Conservation (phyloP, 2,888 invertebrate species). For the Coenonympha glycerion region DNA sequence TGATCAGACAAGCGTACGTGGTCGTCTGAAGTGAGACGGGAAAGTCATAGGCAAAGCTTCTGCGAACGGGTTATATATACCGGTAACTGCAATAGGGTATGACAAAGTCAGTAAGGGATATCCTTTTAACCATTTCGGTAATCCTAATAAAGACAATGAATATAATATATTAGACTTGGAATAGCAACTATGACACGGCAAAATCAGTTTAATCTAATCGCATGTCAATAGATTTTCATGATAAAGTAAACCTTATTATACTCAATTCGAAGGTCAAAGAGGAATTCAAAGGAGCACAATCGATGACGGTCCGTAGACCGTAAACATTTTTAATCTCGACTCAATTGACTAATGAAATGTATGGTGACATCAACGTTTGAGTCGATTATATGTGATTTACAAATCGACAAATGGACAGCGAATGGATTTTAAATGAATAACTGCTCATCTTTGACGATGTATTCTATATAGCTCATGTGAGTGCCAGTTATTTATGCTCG, state of each 20-base stretch:
- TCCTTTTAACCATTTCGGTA: too few relatives aligned
- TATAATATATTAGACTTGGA: too few relatives aligned
- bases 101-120: too few relatives aligned
- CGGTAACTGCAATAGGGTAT: too few relatives aligned
- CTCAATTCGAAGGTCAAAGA: constrained; percentile 6
- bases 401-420: neutral
- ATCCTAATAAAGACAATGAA: too few relatives aligned
- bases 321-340: constrained; percentile 21
- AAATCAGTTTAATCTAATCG: neutral
- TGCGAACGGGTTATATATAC: too few relatives aligned
- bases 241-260: neutral
- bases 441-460: neutral
- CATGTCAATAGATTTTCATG: neutral
- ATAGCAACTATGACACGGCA: too few relatives aligned
- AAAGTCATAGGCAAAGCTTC: too few relatives aligned
- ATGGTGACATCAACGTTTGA: neutral
- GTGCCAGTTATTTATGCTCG: too few relatives aligned
- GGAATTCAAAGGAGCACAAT: constrained; percentile 15
- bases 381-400: neutral
- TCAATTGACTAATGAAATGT: constrained; percentile 15
- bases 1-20: too few relatives aligned
- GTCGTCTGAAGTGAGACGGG: too few relatives aligned
- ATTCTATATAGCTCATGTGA: too few relatives aligned
- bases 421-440: neutral
- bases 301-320: constrained; percentile 24